These are phyloP conservation scores for Climacteris rufus DNA, from an alignment of 2,113 vertebrate genomes.

Conservation along the genomic window DNA sequence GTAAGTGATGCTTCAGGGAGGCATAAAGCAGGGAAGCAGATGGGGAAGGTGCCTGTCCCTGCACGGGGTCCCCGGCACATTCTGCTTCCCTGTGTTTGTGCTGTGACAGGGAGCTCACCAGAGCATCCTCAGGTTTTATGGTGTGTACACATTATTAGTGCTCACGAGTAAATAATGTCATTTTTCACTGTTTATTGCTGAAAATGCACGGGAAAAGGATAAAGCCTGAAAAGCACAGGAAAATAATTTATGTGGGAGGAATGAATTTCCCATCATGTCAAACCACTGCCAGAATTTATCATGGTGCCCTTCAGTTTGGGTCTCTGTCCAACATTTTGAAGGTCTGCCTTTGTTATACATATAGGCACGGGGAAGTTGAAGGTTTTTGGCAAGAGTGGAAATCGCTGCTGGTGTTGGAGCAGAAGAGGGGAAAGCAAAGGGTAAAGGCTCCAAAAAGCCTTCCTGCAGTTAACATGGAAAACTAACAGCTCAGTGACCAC, in stretches of 20 bases:
- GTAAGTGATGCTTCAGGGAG: background rate
- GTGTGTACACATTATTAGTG: constrained; percentile 45
- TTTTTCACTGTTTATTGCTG: constrained; percentile 59
- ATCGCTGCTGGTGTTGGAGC: background rate
- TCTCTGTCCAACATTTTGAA: constrained; percentile 51
- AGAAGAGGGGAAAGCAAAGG: background rate
- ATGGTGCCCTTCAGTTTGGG: constrained; percentile 32
- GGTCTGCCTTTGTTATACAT: constrained; percentile 41
- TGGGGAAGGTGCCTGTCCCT: background rate
- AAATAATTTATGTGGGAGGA: constrained; percentile 58
- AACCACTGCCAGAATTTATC: constrained; percentile 38
- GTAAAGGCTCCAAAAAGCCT: background rate
- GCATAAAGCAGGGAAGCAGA: background rate
- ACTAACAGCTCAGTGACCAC: background rate
- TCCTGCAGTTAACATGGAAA: background rate
- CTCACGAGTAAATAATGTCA: constrained; percentile 58
- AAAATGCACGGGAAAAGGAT: constrained; percentile 51
- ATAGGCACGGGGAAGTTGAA: background rate
- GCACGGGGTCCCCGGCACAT: background rate
- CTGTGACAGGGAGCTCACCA: constrained; percentile 2
- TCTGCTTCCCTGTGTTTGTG: background rate
- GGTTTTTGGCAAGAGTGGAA: constrained; percentile 17
- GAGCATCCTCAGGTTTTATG: constrained; percentile 42
- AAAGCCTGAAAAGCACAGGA: constrained; percentile 40
- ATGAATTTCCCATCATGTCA: constrained; percentile 55